Evolutionary conservation across 1,140 invertebrate genomes (phyloP).

Genomic region (Drosophila bipectinata): DNA sequence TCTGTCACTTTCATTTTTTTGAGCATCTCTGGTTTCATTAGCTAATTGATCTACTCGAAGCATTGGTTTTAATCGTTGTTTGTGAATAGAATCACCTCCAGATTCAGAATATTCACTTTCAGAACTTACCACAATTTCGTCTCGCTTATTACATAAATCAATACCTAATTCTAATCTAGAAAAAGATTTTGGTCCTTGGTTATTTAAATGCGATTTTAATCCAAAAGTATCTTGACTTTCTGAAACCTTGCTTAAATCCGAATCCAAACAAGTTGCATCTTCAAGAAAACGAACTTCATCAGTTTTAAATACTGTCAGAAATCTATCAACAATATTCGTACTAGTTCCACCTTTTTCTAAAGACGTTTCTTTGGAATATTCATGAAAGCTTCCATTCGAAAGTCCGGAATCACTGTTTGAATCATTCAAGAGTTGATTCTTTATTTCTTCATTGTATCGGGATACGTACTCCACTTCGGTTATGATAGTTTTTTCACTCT

Average conservation of each 20-base stretch:
- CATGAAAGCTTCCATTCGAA: slow-evolving; percentile 52
- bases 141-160: slow-evolving; percentile 27
- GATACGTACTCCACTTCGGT: slow-evolving; percentile 68
- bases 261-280: background rate
- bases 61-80: slow-evolving; percentile 71
- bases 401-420: slow-evolving; percentile 66
- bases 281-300: slow-evolving; percentile 8
- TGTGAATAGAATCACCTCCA: slow-evolving; percentile 46
- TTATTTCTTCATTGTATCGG: slow-evolving; percentile 70
- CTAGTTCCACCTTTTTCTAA: slow-evolving; percentile 34
- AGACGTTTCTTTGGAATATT: slow-evolving; percentile 46
- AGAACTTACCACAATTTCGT: slow-evolving; percentile 75
- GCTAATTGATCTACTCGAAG: slow-evolving; percentile 74
- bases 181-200: background rate
- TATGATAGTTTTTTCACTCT: slow-evolving; percentile 60
- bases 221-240: background rate
- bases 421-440: slow-evolving; percentile 67
- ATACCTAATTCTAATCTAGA: background rate
- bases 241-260: background rate
- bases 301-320: slow-evolving; percentile 58
- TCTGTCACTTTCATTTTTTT: slow-evolving; percentile 70
- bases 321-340: slow-evolving; percentile 61
- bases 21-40: slow-evolving; percentile 72
- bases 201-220: background rate
- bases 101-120: slow-evolving; percentile 71